Base-by-base conservation (phyloP, 2,113 vertebrate species). In the Rallus limicola region DNA sequence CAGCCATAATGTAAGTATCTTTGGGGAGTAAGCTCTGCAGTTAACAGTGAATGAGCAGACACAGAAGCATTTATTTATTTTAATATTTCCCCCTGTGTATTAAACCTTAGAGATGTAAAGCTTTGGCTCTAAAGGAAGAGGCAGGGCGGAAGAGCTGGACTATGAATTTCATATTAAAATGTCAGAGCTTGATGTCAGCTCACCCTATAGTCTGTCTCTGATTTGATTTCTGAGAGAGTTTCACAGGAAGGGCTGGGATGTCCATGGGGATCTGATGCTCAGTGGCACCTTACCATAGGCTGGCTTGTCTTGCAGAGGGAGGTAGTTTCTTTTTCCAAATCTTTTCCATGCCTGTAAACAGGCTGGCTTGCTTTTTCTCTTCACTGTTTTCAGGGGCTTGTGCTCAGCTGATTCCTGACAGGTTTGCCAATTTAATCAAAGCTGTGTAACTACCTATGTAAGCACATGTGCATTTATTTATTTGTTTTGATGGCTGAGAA, bases 1-100 rank as follows among this genome's bases (percentile, higher is more conserved):
- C 94, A 98, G 98, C 86, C 98, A 99, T 55, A 98, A 98, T 28
- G 99, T 99, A 97, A 98, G 98, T 98, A 94, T 56, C 36, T 29
- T 16, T 14, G 18, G 55, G 31, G 7, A 59, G 9, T 29, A 29
- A 13, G 36, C 23, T 67, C 48, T 44, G 87, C 40, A 24, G 29
- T 40, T 72, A 20, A 36, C 38, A 44, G 31, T 11, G 56, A 65
- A 33, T 40, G 12, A 16, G 3, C 9, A 34, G 44, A 13, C 44
- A 46, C 11, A 55, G n/a, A 29, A 83, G 13, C 1, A 0, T 46
- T 46, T 46, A 14, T 42, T 42, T 42, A 46, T 46, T 46, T 46
- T 46, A 19, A 46, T 46, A 17, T 58, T 25, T 62, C 62, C 29
- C 25, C 5, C 4, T 38, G 3, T 44, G 2, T 46, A 8, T 34